phyloP scores from a whole-genome alignment of 2,113 vertebrate genomes.

The Notechis scutatus region DNA sequence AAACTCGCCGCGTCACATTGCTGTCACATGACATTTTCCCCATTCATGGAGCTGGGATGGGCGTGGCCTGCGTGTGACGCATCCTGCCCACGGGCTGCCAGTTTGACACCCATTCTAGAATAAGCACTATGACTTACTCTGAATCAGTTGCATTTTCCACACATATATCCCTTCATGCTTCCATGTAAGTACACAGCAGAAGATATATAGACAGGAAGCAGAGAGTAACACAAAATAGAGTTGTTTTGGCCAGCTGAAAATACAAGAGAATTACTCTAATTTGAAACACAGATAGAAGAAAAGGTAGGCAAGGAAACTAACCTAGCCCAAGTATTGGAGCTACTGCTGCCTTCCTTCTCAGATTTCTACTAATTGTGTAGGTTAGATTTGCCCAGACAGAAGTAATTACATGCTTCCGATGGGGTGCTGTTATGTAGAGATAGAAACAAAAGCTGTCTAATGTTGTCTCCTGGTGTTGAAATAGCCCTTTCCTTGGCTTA shows the following conservation, averaged over 20 bases:
- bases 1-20: no score
- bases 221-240: neutral
- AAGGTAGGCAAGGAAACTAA: neutral
- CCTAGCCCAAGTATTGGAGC: constrained; percentile 38
- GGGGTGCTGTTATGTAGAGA: neutral
- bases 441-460: neutral
- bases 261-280: neutral
- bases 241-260: neutral
- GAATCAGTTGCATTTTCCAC: neutral
- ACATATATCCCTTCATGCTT: neutral
- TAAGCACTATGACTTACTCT: neutral
- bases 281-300: fast-evolving
- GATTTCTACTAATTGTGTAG: constrained; percentile 51
- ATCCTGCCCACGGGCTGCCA: no score
- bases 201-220: neutral
- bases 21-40: no score
- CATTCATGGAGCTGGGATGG: no score
- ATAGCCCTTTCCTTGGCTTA: neutral
- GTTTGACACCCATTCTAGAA: neutral
- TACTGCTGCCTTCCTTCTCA: constrained; percentile 22
- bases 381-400: constrained; percentile 36
- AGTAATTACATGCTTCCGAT: constrained; percentile 37
- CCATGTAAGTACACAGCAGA: neutral
- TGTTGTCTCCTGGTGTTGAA: constrained; percentile 13
- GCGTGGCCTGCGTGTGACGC: no score